Percentiles rank a stretch among this genome's conserved stretches.
Conservation (phyloP, 2,113 vertebrate genomes). For the Prolemur simus region DNA sequence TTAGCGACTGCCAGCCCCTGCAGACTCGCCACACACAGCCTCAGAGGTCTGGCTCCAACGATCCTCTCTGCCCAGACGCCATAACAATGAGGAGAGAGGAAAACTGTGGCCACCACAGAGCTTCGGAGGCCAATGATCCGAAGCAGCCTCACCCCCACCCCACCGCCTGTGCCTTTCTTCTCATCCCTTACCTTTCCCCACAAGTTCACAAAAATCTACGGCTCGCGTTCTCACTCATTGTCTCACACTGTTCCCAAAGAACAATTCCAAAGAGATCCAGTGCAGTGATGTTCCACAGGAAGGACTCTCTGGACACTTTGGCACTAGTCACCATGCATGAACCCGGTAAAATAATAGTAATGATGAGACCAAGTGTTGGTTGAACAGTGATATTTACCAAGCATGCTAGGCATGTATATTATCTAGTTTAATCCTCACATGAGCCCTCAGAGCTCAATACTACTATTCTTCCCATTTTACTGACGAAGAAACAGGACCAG, state of each 20-base stretch:
- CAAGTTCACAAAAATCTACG: neutral
- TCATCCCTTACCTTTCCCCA: neutral
- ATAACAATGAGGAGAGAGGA: constrained; percentile 66
- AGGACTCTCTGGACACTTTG: neutral
- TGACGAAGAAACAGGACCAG: neutral
- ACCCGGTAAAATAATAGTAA: neutral
- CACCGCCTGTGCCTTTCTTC: neutral
- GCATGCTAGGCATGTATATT: no score
- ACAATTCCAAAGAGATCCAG: neutral
- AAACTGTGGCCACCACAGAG: neutral
- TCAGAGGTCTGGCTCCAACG: constrained; percentile 68
- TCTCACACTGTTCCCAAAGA: neutral
- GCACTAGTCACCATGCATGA: neutral
- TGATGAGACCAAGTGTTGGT: neutral
- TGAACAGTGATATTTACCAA: neutral
- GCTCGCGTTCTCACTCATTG: neutral
- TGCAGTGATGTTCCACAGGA: neutral
- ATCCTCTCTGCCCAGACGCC: constrained; percentile 53
- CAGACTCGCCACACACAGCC: constrained; percentile 69
- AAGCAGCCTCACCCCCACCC: neutral
- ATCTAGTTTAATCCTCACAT: neutral
- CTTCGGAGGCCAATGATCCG: neutral
- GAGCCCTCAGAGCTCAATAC: neutral
- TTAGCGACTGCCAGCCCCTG: constrained; percentile 63
- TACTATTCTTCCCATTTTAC: neutral